Base-by-base conservation (phyloP, 2,888 invertebrate species). In the Gastracanthus pulcherrimus region DNA sequence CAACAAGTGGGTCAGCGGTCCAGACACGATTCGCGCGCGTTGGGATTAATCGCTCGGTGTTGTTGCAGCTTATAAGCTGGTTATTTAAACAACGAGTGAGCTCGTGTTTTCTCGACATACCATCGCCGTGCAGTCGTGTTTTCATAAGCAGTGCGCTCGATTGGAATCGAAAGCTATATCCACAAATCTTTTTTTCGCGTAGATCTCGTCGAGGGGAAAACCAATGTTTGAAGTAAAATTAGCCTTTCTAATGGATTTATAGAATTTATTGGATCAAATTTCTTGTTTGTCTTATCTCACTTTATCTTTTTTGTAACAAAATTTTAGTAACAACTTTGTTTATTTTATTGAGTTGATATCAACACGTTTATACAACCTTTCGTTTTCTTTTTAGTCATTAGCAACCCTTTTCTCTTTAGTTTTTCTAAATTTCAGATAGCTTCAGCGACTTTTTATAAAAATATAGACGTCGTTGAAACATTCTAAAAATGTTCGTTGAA, bases 71-170 rank as follows among this genome's bases (percentile, higher is more conserved):
- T 60, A 62, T 31, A 74, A 62, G 26, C 62, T 19, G 41, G 19
- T 62, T 74, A 45, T 62, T 62, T 34, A 74, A 74, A 74, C 62
- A 62, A 74, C 41, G 58, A 7, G 23, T n/a, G 9, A 19, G 4
- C 48, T 48, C 48, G 48, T 48, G 7, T 48, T 48, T 48, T 48
- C 48, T 48, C 48, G 7, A 55, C 26, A 55, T 26, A 26, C 55
- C 55, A n/a, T 9, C 23, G 9, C 11, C 55, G 1, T 34, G 70
- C 70, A 31, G 7, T 29, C 41, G 36, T 62, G 62, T 62, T 62
- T 62, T 62, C 19, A 31, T 31, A 62, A 62, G 19, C 36, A 31
- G n/a, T 3, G 16, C 26, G 29, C 23, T 23, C 62, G 34, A 34
- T 31, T 34, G 19, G 9, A 62, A n/a, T 62, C 34, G 36, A 29